Conservation (phyloP, 2,797 vertebrate species). For the Mallotus villosus region DNA sequence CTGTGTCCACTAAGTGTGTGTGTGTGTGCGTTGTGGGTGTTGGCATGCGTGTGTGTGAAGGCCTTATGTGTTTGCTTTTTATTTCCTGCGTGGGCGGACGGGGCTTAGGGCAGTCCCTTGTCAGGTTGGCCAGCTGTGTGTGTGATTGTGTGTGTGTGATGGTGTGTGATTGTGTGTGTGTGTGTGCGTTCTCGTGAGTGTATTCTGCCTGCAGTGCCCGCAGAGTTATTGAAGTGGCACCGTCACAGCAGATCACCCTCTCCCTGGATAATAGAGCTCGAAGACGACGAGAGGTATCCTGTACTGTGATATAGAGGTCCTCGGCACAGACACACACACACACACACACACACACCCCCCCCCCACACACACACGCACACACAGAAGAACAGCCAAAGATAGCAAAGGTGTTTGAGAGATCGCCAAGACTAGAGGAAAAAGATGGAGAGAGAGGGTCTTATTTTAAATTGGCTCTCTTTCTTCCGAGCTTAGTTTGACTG, state of each 20-base stretch:
- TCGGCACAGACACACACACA: not conserved
- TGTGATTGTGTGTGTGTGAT: slow-evolving; percentile 8
- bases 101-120: slow-evolving; percentile 4
- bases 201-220: slow-evolving; percentile 8
- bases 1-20: slow-evolving; percentile 44
- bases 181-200: slow-evolving; percentile 9
- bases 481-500: no score
- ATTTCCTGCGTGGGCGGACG: not conserved
- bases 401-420: no score
- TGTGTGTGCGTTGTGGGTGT: not conserved
- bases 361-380: not conserved
- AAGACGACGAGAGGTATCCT: not conserved
- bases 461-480: no score
- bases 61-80: slow-evolving; percentile 2
- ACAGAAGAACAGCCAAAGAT: not conserved
- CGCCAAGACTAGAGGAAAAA: not conserved
- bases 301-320: not conserved
- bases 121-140: not conserved
- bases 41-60: slow-evolving; percentile 4
- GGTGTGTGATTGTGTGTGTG: slow-evolving; percentile 3
- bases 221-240: slow-evolving; percentile 48
- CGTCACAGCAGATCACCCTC: slow-evolving; percentile 35
- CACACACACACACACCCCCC: no score
- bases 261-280: not conserved
- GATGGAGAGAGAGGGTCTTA: no score